These are phyloP conservation scores for Plestiodon gilberti DNA, from an alignment of 2,113 vertebrate genomes.

Conservation along the genomic window DNA sequence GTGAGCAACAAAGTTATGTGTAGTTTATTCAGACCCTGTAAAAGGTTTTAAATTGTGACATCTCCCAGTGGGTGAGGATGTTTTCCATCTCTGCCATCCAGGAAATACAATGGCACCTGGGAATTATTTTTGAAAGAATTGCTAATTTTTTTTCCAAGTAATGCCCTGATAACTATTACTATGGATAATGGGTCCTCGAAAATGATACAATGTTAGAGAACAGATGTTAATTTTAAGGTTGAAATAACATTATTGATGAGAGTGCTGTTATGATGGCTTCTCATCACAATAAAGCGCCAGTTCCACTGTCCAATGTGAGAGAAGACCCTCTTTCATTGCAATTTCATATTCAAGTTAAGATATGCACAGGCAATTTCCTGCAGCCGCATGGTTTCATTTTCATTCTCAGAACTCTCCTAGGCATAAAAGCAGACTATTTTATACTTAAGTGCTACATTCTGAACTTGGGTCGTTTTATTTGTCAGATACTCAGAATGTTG, in stretches of 20 bases:
- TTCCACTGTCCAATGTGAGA: not conserved
- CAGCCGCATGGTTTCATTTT: not conserved
- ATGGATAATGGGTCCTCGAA: not conserved
- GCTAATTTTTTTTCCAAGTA: not conserved
- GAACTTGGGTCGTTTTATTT: not conserved
- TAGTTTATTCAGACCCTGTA: not conserved
- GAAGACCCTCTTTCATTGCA: not conserved
- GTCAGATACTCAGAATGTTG: not conserved
- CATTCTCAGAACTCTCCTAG: fast-evolving
- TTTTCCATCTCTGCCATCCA: not conserved
- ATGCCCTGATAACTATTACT: conserved; percentile 12
- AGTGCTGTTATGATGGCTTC: not conserved
- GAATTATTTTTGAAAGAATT: conserved; percentile 24
- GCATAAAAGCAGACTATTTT: not conserved
- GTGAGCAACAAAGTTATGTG: not conserved
- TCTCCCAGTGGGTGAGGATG: not conserved
- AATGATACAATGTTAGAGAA: conserved; percentile 5
- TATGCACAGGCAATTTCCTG: conserved; percentile 1
- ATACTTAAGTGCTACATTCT: not conserved
- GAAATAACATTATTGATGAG: conserved; percentile 18
- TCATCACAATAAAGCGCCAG: not conserved
- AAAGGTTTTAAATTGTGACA: conserved; percentile 16
- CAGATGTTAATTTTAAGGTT: conserved; percentile 16
- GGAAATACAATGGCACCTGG: not conserved
- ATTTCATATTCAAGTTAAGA: not conserved